Evolutionary conservation across 2,113 vertebrate species (phyloP).

Genomic region (Pituophis catenifer): DNA sequence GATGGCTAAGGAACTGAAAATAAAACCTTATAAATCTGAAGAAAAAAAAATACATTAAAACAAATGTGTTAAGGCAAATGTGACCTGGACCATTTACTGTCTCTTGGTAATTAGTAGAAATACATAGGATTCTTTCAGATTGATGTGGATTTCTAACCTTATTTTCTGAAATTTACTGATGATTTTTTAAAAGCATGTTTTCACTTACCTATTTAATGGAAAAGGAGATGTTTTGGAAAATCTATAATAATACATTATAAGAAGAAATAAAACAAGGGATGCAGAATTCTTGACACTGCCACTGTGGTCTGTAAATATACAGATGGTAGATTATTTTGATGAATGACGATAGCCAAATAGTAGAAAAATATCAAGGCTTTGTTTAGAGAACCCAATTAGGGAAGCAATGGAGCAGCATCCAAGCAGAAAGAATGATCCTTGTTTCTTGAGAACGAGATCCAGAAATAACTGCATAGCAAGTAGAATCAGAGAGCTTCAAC

Average conservation of each 20-base stretch:
- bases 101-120: background rate
- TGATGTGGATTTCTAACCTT: background rate
- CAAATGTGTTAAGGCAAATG: background rate
- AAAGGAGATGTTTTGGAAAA: background rate
- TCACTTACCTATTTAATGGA: background rate
- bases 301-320: background rate
- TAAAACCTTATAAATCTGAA: background rate
- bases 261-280: background rate
- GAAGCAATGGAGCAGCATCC: background rate
- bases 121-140: background rate
- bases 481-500: background rate
- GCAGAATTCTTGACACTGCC: background rate
- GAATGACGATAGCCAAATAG: background rate
- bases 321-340: background rate
- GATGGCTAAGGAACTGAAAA: background rate
- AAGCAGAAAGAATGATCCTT: background rate
- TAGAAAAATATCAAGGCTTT: background rate
- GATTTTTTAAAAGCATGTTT: background rate
- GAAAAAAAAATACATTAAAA: background rate
- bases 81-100: background rate
- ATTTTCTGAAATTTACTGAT: background rate
- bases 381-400: background rate
- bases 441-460: background rate
- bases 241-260: background rate
- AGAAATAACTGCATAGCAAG: background rate